These are phyloP conservation scores for Eudyptes chrysolophus DNA, from an alignment of 2,113 vertebrate species.

Conservation along the genomic window DNA sequence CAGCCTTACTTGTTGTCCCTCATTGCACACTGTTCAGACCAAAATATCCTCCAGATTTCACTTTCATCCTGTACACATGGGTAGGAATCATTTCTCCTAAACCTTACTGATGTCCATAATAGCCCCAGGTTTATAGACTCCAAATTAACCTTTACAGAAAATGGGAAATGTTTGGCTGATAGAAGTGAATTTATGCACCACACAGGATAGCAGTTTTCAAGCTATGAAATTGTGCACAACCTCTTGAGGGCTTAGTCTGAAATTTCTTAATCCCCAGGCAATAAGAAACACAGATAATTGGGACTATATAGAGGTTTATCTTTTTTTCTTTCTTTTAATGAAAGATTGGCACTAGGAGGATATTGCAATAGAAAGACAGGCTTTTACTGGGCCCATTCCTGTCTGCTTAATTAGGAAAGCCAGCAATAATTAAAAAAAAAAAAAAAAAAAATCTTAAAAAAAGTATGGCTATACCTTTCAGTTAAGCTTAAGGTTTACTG, in stretches of 20 bases:
- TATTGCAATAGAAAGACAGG: neutral
- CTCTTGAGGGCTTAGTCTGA: neutral
- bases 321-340: neutral
- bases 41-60: neutral
- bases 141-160: neutral
- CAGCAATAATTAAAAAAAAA: neutral
- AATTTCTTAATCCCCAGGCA: neutral
- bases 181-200: neutral
- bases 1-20: neutral
- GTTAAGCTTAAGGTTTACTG: neutral
- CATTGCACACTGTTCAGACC: neutral
- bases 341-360: neutral
- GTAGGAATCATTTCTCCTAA: neutral
- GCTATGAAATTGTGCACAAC: neutral
- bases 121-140: neutral
- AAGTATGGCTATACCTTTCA: neutral
- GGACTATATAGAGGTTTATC: neutral
- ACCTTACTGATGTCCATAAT: neutral
- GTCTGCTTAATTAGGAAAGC: neutral
- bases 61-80: fast-evolving
- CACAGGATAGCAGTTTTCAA: neutral
- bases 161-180: fast-evolving
- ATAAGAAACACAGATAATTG: neutral
- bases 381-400: neutral
- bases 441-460: neutral